Evolutionary conservation across 2,888 invertebrate species (phyloP).

Genomic region (Ochropleura leucogaster): DNA sequence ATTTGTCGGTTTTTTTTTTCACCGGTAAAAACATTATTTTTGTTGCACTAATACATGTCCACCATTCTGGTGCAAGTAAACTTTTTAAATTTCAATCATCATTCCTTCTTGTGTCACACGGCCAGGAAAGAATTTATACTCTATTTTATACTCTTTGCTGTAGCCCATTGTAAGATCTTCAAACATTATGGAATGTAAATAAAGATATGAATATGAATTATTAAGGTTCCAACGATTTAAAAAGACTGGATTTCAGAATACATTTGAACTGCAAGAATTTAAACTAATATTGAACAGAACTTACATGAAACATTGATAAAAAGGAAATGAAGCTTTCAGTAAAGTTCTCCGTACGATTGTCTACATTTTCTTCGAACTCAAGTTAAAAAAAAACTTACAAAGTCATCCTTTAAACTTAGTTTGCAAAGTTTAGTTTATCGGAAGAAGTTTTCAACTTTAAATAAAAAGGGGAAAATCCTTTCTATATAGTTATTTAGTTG

Average conservation of each 20-base stretch:
- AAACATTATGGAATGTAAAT: too few relatives aligned
- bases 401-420: constrained; percentile 59
- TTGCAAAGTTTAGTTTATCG: constrained; percentile 57
- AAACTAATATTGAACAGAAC: constrained; percentile 7
- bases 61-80: neutral
- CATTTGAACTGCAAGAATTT: neutral
- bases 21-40: too few relatives aligned
- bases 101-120: neutral
- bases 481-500: constrained; percentile 50
- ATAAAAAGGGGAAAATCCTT: constrained; percentile 45
- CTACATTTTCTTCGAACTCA: constrained; percentile 42
- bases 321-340: constrained; percentile 37
- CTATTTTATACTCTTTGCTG: too few relatives aligned
- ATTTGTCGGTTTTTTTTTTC: too few relatives aligned
- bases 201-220: neutral
- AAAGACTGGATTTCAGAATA: neutral
- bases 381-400: constrained; percentile 45
- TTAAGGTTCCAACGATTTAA: neutral
- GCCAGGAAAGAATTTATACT: neutral
- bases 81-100: neutral
- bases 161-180: too few relatives aligned
- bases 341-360: constrained; percentile 42
- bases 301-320: constrained; percentile 11
- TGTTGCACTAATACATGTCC: too few relatives aligned
- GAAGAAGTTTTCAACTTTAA: constrained; percentile 47